Evolutionary conservation across 2,888 invertebrate species (phyloP).

Genomic region (Chrysolina haemoptera): DNA sequence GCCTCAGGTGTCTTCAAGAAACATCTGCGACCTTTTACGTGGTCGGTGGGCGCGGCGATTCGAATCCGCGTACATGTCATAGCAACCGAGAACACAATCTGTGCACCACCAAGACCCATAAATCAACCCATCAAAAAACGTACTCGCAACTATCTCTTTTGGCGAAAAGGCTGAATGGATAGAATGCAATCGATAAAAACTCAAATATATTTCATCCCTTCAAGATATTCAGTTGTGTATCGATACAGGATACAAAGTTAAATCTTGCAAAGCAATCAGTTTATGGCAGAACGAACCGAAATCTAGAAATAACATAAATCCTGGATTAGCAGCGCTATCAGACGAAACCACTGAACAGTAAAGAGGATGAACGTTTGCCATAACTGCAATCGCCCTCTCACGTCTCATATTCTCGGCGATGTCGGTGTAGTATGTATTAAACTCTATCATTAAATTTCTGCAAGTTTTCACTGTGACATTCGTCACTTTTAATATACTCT

Average conservation of each 20-base stretch:
- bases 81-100: too few relatives aligned
- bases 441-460: constrained; percentile 20
- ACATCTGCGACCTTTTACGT: too few relatives aligned
- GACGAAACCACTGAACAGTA: constrained; percentile 68
- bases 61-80: too few relatives aligned
- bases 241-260: constrained; percentile 38
- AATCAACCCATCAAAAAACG: too few relatives aligned
- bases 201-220: constrained; percentile 11
- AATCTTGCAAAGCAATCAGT: constrained; percentile 51
- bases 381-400: constrained; percentile 32
- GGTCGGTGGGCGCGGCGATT: too few relatives aligned
- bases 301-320: constrained; percentile 70
- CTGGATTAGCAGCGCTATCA: constrained; percentile 68
- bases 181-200: neutral
- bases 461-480: constrained; percentile 16
- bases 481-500: too few relatives aligned
- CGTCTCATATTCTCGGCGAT: constrained; percentile 16
- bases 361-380: constrained; percentile 61
- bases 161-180: neutral
- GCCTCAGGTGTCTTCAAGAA: too few relatives aligned
- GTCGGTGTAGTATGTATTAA: constrained; percentile 8
- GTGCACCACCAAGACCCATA: too few relatives aligned
- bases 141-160: too few relatives aligned
- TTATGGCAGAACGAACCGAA: constrained; percentile 49
- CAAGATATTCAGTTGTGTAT: constrained; percentile 35